Conservation (phyloP, 1,140 invertebrate species). For the Caenorhabditis latens region DNA sequence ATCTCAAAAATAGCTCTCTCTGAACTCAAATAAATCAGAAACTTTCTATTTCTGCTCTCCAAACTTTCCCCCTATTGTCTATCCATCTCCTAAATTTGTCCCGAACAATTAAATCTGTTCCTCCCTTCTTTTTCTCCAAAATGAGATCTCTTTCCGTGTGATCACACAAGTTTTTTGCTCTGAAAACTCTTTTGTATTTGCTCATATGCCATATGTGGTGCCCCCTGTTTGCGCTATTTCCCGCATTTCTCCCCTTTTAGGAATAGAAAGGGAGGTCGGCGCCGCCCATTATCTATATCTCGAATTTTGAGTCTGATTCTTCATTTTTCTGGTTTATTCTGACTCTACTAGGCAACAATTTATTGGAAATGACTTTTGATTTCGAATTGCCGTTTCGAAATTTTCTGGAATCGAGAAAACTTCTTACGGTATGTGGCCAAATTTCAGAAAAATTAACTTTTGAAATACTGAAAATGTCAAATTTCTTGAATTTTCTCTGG, state of each 20-base stretch:
- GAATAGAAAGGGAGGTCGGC: neutral
- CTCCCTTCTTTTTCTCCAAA: neutral
- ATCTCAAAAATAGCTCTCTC: too few relatives aligned
- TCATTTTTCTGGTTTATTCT: neutral
- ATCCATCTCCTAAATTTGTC: neutral
- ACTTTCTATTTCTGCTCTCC: conserved; percentile 25
- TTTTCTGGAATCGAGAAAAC: conserved; percentile 43
- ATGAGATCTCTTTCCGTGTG: neutral
- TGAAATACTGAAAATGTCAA: too few relatives aligned
- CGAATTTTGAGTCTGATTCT: neutral
- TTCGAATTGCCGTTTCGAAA: conserved; percentile 43
- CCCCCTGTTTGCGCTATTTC: neutral
- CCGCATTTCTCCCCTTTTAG: neutral
- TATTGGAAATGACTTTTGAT: conserved; percentile 5
- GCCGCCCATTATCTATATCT: conserved; percentile 4
- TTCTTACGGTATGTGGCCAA: neutral
- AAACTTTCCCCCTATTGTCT: neutral
- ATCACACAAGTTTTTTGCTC: conserved; percentile 10
- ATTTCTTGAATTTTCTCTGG: too few relatives aligned
- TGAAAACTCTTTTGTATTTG: conserved; percentile 50
- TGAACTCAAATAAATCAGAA: neutral
- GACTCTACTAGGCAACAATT: neutral
- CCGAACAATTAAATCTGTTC: conserved; percentile 18
- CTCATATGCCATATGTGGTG: conserved; percentile 1
- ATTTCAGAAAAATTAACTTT: too few relatives aligned